These are phyloP conservation scores for Chascanopsetta lugubris DNA, from an alignment of 2,113 vertebrate species.

Conservation along the genomic window DNA sequence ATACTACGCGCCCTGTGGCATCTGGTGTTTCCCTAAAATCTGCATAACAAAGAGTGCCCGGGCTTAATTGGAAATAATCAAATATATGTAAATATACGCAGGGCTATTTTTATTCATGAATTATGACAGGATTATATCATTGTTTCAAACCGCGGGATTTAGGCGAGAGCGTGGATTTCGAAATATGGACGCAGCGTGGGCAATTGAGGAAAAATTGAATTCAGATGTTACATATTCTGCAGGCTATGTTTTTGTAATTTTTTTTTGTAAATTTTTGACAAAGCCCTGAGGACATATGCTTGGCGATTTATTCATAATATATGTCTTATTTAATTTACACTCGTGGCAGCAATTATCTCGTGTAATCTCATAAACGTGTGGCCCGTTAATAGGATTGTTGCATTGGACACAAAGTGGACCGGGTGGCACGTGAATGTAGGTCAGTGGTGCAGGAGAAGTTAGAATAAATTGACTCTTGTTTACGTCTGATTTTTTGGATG, in stretches of 20 bases:
- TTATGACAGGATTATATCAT: conserved; percentile 21
- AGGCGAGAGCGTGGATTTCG: neutral
- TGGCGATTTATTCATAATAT: neutral
- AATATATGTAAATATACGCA: conserved; percentile 12
- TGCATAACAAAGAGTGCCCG: conserved; percentile 47
- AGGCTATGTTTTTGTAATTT: too few species aligned
- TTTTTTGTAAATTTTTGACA: neutral
- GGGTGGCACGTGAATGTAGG: too few species aligned
- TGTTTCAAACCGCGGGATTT: conserved; percentile 14
- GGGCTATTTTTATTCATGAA: conserved; percentile 22
- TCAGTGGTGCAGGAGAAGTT: too few species aligned
- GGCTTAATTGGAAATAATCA: conserved; percentile 41
- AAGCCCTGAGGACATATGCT: neutral
- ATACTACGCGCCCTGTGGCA: conserved; percentile 46
- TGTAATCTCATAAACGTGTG: too few species aligned
- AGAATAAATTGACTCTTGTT: too few species aligned
- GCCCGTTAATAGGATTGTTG: too few species aligned
- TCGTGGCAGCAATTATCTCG: too few species aligned
- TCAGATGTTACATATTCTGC: too few species aligned
- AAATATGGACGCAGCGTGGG: conserved; percentile 5
- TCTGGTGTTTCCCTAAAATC: conserved; percentile 54
- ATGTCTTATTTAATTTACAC: too few species aligned
- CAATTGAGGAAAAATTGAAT: too few species aligned
- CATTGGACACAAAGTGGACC: too few species aligned
- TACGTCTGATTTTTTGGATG: too few species aligned